Percentiles rank a stretch among this genome's conserved stretches.
Evolutionary conservation across 2,888 invertebrate genomes (phyloP).

Genomic region (Troglohyphantes excavatus): DNA sequence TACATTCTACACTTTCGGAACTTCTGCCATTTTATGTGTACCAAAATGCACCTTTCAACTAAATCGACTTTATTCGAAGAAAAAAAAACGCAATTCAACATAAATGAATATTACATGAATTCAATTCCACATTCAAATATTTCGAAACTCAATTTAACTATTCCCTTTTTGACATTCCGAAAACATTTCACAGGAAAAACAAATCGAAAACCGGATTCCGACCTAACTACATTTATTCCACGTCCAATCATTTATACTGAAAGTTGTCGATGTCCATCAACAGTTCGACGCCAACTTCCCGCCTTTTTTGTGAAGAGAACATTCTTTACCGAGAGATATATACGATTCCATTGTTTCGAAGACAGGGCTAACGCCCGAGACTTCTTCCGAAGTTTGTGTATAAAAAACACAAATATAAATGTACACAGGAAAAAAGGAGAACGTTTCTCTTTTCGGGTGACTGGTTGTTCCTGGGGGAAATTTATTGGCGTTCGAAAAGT

Average conservation of each 20-base stretch:
- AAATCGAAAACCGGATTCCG: neutral
- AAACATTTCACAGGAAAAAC: neutral
- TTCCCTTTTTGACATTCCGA: neutral
- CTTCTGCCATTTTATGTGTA: no score
- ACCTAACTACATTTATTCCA: neutral
- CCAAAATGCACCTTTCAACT: no score
- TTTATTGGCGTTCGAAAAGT: neutral
- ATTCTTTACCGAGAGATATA: neutral
- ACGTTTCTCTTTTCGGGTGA: conserved; percentile 27
- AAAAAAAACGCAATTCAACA: neutral
- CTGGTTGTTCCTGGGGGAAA: conserved; percentile 3
- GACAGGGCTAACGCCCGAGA: neutral
- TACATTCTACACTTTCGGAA: no score
- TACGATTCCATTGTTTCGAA: conserved; percentile 9
- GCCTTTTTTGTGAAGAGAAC: neutral
- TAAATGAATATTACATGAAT: neutral
- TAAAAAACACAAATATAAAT: neutral
- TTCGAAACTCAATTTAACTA: neutral
- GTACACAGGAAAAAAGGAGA: neutral
- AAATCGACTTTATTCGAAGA: no score
- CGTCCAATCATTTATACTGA: no score
- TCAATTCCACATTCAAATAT: neutral
- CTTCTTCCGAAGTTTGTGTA: neutral
- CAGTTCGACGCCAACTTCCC: neutral
- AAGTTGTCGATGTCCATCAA: no score